Conservation (phyloP, 2,888 invertebrate genomes). For the Philereme vetulata region DNA sequence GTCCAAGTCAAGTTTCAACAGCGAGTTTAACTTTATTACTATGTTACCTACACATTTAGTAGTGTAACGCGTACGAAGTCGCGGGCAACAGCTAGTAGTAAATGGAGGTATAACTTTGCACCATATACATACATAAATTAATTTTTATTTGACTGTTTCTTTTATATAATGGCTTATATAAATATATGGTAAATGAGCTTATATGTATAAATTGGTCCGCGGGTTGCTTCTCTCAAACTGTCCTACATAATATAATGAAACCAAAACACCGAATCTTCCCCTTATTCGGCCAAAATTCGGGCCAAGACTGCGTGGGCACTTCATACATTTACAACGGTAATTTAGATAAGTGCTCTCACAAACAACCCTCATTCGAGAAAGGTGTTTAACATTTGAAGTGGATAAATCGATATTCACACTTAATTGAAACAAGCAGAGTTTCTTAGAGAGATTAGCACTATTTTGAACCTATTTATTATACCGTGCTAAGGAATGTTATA, state of each 20-base stretch:
- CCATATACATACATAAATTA: no score
- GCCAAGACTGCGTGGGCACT: constrained; percentile 25
- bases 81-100: no score
- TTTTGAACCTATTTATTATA: constrained; percentile 8
- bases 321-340: constrained; percentile 42
- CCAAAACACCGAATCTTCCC: constrained; percentile 20
- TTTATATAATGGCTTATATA: no score
- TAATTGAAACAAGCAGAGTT: constrained; percentile 32
- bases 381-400: constrained; percentile 24
- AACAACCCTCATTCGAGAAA: constrained; percentile 25
- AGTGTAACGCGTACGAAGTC: no score
- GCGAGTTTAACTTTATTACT: no score
- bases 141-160: no score
- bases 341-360: constrained; percentile 39
- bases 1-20: no score
- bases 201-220: not conserved
- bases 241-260: constrained; percentile 37
- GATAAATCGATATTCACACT: constrained; percentile 32
- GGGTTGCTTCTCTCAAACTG: not conserved
- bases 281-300: constrained; percentile 22
- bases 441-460: constrained; percentile 10
- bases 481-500: no score
- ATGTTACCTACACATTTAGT: no score
- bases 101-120: no score
- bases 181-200: no score